Percentiles rank a stretch among this genome's conserved stretches.
phyloP scores from a whole-genome alignment of 2,113 vertebrate genomes.

The Eidolon helvum region DNA sequence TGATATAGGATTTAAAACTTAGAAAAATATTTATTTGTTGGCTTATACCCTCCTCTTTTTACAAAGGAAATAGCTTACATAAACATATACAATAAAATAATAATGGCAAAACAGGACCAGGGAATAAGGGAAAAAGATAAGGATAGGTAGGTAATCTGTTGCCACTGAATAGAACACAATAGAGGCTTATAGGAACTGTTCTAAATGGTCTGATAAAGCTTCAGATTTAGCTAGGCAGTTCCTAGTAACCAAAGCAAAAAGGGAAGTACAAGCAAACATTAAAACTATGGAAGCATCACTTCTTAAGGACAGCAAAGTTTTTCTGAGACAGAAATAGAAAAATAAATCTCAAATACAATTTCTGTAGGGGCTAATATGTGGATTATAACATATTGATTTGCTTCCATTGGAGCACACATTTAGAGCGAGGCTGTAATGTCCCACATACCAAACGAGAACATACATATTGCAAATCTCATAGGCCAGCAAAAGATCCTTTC shows the following conservation, averaged over 20 bases:
- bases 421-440: background rate
- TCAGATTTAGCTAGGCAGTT: background rate
- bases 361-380: background rate
- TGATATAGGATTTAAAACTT: constrained; percentile 32
- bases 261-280: background rate
- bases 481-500: background rate
- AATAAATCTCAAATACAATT: background rate
- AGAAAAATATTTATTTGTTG: constrained; percentile 50
- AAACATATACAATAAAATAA: constrained; percentile 34
- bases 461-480: background rate
- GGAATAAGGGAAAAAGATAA: background rate
- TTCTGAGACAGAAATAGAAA: constrained; percentile 7
- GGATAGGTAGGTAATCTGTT: background rate
- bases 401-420: background rate
- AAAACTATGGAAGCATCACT: background rate
- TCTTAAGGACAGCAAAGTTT: background rate
- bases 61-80: constrained; percentile 21
- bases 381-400: background rate
- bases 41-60: constrained; percentile 26
- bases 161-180: background rate
- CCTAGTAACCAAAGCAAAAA: constrained; percentile 49
- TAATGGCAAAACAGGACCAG: constrained; percentile 18
- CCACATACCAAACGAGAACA: background rate
- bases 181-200: background rate
- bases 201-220: background rate